A percentile compares a stretch with the other conserved stretches of the same genome.
phyloP scores from a whole-genome alignment of 1,140 invertebrate genomes.

The Drosophila repletoides region DNA sequence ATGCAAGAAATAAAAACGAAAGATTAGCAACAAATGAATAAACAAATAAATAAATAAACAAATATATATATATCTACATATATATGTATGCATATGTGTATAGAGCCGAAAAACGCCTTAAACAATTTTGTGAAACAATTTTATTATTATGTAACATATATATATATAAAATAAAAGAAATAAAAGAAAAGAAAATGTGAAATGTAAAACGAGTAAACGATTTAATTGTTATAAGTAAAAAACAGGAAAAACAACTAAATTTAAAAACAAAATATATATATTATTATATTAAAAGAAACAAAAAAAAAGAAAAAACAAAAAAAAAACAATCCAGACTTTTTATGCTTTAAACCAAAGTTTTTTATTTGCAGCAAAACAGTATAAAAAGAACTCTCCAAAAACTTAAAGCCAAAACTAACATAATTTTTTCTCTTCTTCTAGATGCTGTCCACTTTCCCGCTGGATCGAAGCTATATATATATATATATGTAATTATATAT shows the following conservation, averaged over 20 bases:
- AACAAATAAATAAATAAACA: constrained; percentile 47
- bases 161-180: no score
- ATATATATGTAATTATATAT: not conserved
- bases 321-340: constrained; percentile 2
- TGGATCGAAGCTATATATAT: not conserved
- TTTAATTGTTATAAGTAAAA: constrained; percentile 75
- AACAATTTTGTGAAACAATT: constrained; percentile 74
- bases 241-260: constrained; percentile 58
- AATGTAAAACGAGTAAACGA: constrained; percentile 73
- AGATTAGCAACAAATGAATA: constrained; percentile 37
- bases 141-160: constrained; percentile 53
- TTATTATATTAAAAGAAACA: constrained; percentile 43
- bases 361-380: constrained; percentile 23
- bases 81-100: constrained; percentile 57
- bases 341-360: constrained; percentile 1
- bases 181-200: constrained; percentile 35
- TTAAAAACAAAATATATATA: constrained; percentile 65
- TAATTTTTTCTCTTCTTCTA: constrained; percentile 68
- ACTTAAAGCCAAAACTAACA: constrained; percentile 47
- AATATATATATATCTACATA: constrained; percentile 54
- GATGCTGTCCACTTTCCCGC: constrained; percentile 34
- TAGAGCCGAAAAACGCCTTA: constrained; percentile 76
- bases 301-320: constrained; percentile 29
- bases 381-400: not conserved
- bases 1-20: constrained; percentile 43